Evolutionary conservation across 30 jellyfish, hydroid and myxozoan genomes (phyloP), one percentile per base, ranked within the genome.

Genomic region (Turritopsis dohrnii): DNA sequence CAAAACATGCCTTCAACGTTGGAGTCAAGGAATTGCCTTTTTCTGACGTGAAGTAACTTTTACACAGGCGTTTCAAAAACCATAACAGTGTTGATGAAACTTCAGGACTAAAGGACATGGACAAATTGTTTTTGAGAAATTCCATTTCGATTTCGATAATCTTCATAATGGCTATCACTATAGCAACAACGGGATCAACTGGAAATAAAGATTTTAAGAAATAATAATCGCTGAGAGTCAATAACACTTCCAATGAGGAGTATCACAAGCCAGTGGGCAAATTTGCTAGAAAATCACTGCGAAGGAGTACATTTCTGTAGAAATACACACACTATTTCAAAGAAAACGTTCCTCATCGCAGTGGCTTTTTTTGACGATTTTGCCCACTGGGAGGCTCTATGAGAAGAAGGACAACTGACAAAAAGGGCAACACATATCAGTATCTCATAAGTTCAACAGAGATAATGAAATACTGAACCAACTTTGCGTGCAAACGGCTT

Each of bases 81-180:
- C 96, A 88, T 29, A 93, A 92, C 16, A 84, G 52, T 23, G 91
- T 89, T 17, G 96, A 88, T 54, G 96, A 93, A 21, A 88, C 65
- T 83, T 93, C 98, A 16, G 98, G 98, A 81, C 98, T 93, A 65
- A 88, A 53, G 3, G 73, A 29, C n/a, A 52, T 53, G 21, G 82
- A 75, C 79, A 88, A 52, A 81, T 85, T 87, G 31, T 76, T 86
- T 25, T 72, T 82, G 71, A 88, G 65, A 1, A 90, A 94, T 17
- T 85, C 90, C 81, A 79, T 80, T 27, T 89, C 72, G 54, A 89
- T 74, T 60, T 88, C 88, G 16, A 90, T 86, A n/a, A 93, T 74
- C 7, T 81, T 69, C 52, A 93, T 79, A 28, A 88, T 76, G 23
- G 87, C 28, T 1, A 94, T 69, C 1, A 93, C 29, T 22, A 93